These are phyloP conservation scores for Tragulus kanchil DNA, from an alignment of 2,113 vertebrate species.

Conservation along the genomic window DNA sequence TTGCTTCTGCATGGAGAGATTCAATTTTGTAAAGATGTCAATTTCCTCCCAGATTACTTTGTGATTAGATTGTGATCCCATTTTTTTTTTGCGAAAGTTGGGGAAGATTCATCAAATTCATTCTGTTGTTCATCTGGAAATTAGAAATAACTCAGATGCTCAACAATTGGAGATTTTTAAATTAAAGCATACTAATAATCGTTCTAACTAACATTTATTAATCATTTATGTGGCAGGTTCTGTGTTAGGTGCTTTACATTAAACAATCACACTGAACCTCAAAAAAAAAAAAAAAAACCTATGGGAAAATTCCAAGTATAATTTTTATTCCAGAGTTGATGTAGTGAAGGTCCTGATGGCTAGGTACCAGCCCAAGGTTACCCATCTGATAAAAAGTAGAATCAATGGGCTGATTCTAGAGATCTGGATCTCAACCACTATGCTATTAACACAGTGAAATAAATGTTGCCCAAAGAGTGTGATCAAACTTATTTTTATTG, in stretches of 20 bases:
- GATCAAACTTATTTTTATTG: conserved; percentile 9
- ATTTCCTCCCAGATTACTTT: background rate
- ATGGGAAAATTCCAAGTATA: conserved; percentile 20
- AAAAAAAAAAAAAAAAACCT: background rate
- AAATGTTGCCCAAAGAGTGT: background rate
- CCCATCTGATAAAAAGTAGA: conserved; percentile 12
- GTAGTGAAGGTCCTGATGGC: background rate
- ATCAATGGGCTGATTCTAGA: background rate
- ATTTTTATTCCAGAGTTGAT: background rate
- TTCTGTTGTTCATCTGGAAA: background rate
- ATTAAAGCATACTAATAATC: conserved; percentile 21
- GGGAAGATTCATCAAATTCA: background rate
- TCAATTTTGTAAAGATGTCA: background rate
- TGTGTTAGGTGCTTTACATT: conserved; percentile 11
- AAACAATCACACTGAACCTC: background rate
- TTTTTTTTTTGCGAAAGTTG: no score
- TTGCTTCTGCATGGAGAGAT: background rate
- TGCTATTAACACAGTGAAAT: background rate
- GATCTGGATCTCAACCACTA: background rate
- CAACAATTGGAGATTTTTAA: background rate
- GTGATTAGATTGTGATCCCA: background rate
- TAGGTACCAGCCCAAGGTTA: background rate
- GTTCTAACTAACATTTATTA: conserved; percentile 45
- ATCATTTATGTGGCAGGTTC: background rate
- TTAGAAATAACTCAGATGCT: background rate